Conservation (phyloP, 2,113 vertebrate species). For the Macrotis lagotis region DNA sequence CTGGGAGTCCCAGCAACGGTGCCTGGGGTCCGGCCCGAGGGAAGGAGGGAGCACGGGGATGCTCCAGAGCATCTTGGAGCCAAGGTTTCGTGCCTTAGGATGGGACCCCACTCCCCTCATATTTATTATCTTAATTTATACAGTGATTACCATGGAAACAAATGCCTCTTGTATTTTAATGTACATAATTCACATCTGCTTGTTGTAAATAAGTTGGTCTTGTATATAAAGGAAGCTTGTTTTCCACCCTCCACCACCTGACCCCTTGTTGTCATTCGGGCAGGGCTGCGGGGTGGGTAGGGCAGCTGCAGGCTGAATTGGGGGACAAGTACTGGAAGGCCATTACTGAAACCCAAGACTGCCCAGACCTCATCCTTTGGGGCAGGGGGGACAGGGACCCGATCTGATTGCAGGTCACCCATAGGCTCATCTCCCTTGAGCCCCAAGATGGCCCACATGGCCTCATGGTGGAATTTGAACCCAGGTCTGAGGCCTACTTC, state of each 20-base stretch:
- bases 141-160: constrained; percentile 74
- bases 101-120: constrained; percentile 78
- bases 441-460: no score
- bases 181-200: constrained; percentile 79
- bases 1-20: not conserved
- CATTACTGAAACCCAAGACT: no score
- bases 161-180: constrained; percentile 75
- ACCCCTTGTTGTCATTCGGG: constrained; percentile 16
- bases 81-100: constrained; percentile 82
- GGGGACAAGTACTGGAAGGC: no score
- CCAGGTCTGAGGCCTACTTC: no score
- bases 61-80: constrained; percentile 74
- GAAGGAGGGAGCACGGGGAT: constrained; percentile 56
- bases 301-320: no score
- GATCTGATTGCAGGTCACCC: no score
- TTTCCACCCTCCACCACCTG: constrained; percentile 76
- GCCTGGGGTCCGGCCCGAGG: constrained; percentile 59
- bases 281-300: no score
- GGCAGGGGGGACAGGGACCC: no score
- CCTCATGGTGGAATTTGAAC: no score
- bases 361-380: no score
- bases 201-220: constrained; percentile 82
- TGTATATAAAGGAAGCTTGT: constrained; percentile 83
- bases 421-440: no score
- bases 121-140: constrained; percentile 91